Percentiles rank a stretch among this genome's conserved stretches.
These are phyloP conservation scores for Masnerella sp. DNA, from an alignment of 2,888 invertebrate genomes.

Conservation along the genomic window DNA sequence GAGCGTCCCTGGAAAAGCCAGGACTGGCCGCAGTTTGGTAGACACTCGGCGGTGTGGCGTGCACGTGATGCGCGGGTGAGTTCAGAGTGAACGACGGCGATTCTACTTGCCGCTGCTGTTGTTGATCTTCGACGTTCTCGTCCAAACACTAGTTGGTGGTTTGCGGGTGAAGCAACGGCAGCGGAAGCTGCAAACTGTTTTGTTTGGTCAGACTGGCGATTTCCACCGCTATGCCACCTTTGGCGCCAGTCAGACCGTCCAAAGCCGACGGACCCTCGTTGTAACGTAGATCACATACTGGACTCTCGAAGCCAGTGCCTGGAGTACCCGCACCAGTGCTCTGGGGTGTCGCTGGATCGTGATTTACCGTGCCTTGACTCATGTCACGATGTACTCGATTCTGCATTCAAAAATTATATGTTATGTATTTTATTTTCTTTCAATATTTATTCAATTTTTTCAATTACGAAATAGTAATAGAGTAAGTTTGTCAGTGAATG, in stretches of 20 bases:
- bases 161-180: constrained; percentile 76
- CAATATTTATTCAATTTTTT: too few relatives aligned
- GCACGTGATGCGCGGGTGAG: constrained; percentile 60
- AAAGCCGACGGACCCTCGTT: constrained; percentile 75
- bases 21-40: constrained; percentile 71
- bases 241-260: constrained; percentile 70
- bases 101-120: constrained; percentile 67
- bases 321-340: constrained; percentile 72
- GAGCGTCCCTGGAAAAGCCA: constrained; percentile 63
- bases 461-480: too few relatives aligned
- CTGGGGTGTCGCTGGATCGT: constrained; percentile 76
- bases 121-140: constrained; percentile 68
- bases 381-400: constrained; percentile 84
- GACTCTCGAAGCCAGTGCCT: constrained; percentile 75
- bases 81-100: constrained; percentile 67
- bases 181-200: constrained; percentile 76
- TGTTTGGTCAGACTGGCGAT: constrained; percentile 76
- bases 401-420: too few relatives aligned
- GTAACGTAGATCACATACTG: constrained; percentile 76
- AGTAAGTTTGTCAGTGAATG: too few relatives aligned
- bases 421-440: too few relatives aligned
- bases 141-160: constrained; percentile 77
- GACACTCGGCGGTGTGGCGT: constrained; percentile 71
- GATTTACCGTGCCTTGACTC: constrained; percentile 73
- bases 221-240: constrained; percentile 73